A percentile compares a stretch with the other conserved stretches of the same genome.
Evolutionary conservation across 2,797 vertebrate species (phyloP).

Genomic region (Hybognathus amarus): DNA sequence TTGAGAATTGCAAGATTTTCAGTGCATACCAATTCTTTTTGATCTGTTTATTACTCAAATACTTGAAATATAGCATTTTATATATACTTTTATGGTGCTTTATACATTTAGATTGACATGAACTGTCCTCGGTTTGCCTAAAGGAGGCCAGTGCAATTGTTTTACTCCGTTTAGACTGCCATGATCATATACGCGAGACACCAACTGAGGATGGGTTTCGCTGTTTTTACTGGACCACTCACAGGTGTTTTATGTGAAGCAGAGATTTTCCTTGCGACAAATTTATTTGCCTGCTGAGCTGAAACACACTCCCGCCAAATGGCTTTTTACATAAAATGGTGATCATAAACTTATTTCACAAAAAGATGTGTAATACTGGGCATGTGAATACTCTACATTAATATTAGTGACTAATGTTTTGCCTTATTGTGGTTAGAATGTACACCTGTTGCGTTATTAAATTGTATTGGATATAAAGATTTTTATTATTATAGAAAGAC

Average conservation of each 20-base stretch:
- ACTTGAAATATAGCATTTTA: not conserved
- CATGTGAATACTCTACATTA: slow-evolving; percentile 4
- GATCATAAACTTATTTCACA: not conserved
- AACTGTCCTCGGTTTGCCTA: not conserved
- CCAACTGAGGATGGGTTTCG: not conserved
- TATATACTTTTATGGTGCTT: not conserved
- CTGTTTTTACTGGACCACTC: not conserved
- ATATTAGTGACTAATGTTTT: slow-evolving; percentile 2
- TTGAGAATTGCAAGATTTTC: not conserved
- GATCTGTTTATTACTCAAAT: not conserved
- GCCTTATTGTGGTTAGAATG: slow-evolving; percentile 1
- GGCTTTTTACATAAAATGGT: not conserved
- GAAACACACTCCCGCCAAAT: not conserved
- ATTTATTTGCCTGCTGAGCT: not conserved
- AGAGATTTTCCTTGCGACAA: not conserved
- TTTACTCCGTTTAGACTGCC: not conserved
- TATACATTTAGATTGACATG: not conserved
- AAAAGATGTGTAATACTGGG: not conserved
- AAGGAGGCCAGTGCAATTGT: not conserved
- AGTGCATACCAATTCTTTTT: not conserved
- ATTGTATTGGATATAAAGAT: slow-evolving; percentile 14
- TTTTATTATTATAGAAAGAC: slow-evolving; percentile 10
- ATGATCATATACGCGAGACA: not conserved
- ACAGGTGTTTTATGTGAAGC: not conserved
- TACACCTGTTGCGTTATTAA: slow-evolving; percentile 18